Base-by-base conservation (phyloP, 2,888 invertebrate genomes). In the Yponomeuta sedellus region DNA sequence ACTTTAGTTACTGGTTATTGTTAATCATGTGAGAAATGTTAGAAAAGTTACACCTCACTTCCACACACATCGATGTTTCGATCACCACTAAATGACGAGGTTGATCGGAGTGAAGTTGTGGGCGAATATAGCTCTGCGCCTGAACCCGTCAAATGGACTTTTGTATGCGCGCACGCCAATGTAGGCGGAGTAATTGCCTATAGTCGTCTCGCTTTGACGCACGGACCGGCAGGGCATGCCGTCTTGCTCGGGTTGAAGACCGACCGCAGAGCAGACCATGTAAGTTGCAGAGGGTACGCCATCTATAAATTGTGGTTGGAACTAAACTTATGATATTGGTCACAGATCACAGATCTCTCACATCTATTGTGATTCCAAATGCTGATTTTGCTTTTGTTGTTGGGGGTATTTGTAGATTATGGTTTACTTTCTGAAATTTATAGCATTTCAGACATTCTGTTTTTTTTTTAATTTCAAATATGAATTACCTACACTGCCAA, bases 41-140 rank as follows among this genome's bases (percentile, higher is more conserved):
- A 91, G 88, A 88, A 82, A 85, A 86, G 89, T 91, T 91, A 90
- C 85, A 82, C 86, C 86, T 83, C 91, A 91, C 91, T 88, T 85
- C 90, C 89, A 87, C 91, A 87, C 91, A 88, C 90, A 88, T 86
- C 86, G 82, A 86, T 80, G 89, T 83, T 89, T 84, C 83, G 85
- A 86, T 85, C 87, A 90, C 87, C 86, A 91, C 91, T 91, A 86
- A 87, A 87, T 86, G 86, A 86, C 85, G 86, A 81, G 87, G 84
- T 86, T 86, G 82, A 89, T 85, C 88, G 88, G 80, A 85, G 84
- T 90, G 91, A 91, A 91, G 90, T 91, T 88, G 89, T 89, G 85
- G 87, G 88, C 84, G 91, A 90, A 84, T 85, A 86, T 82, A 87
- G 84, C 83, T 85, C 83, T 83, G 89, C 87, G 88, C 86, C 78